Evolutionary conservation across 2,797 vertebrate genomes (phyloP).

Genomic region (Discoglossus pictus): DNA sequence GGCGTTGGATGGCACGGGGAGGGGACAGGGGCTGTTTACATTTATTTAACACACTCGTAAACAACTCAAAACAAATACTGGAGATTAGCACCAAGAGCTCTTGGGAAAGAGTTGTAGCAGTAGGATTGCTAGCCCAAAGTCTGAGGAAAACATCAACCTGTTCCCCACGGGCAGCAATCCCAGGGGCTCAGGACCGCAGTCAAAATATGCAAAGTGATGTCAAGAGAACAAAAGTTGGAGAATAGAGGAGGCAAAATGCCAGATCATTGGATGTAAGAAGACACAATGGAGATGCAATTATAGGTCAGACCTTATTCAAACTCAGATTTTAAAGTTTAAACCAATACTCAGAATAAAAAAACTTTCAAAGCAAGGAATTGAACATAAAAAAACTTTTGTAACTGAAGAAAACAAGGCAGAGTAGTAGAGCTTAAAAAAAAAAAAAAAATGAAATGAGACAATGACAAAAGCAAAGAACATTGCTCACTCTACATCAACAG

Average conservation of each 20-base stretch:
- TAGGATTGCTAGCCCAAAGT: neutral
- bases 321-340: too few species aligned
- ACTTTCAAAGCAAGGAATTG: too few species aligned
- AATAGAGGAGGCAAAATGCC: neutral
- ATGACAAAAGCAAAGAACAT: too few species aligned
- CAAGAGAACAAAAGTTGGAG: neutral
- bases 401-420: too few species aligned
- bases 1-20: slow-evolving; percentile 36
- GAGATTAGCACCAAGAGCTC: neutral
- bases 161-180: neutral
- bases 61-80: slow-evolving; percentile 39
- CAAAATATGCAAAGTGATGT: neutral
- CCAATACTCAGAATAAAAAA: too few species aligned
- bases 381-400: too few species aligned
- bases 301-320: too few species aligned
- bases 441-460: too few species aligned
- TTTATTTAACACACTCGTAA: slow-evolving; percentile 54
- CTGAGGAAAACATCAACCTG: neutral
- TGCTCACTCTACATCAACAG: too few species aligned
- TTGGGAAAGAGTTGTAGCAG: neutral
- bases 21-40: slow-evolving; percentile 48
- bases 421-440: too few species aligned
- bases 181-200: neutral
- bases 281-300: neutral
- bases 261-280: neutral